These are phyloP conservation scores for Dysidea cf. avara DNA, from an alignment of 37 sponge, comb jelly and placozoan genomes.

Conservation along the genomic window DNA sequence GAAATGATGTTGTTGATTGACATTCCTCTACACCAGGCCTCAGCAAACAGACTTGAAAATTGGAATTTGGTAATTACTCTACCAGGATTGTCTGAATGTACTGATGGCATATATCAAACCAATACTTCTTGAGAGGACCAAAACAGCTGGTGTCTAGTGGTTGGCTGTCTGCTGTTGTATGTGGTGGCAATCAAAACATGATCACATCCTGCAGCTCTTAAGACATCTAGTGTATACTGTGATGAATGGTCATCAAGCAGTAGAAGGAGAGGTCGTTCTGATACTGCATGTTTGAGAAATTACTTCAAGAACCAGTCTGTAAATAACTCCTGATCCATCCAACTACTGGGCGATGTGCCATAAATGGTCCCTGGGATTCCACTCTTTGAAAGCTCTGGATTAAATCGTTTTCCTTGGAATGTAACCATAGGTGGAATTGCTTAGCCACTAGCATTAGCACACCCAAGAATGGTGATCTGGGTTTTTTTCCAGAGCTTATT, in stretches of 20 bases:
- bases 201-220: conserved; percentile 31
- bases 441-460: conserved; percentile 48
- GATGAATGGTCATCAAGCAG: conserved; percentile 49
- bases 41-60: conserved; percentile 28
- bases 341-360: conserved; percentile 35
- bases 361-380: conserved; percentile 49
- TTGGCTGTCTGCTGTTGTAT: conserved; percentile 45
- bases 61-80: conserved; percentile 19
- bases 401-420: conserved; percentile 18
- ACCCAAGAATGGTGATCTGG: conserved; percentile 49
- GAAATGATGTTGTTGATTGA: conserved; percentile 32
- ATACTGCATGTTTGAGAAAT: conserved; percentile 35
- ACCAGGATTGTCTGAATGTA: conserved; percentile 28
- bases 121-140: conserved; percentile 20
- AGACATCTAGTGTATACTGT: conserved; percentile 25
- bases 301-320: conserved; percentile 41
- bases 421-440: conserved; percentile 49
- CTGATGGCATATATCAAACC: conserved; percentile 27
- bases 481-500: too few relatives aligned
- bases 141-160: conserved; percentile 46
- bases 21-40: conserved; percentile 53
- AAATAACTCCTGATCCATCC: conserved; percentile 38
- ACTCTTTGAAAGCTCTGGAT: conserved; percentile 21
- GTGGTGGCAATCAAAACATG: conserved; percentile 34
- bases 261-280: conserved; percentile 35